These are phyloP conservation scores for Dendrolimus houi DNA, from an alignment of 2,888 invertebrate species.

Conservation along the genomic window DNA sequence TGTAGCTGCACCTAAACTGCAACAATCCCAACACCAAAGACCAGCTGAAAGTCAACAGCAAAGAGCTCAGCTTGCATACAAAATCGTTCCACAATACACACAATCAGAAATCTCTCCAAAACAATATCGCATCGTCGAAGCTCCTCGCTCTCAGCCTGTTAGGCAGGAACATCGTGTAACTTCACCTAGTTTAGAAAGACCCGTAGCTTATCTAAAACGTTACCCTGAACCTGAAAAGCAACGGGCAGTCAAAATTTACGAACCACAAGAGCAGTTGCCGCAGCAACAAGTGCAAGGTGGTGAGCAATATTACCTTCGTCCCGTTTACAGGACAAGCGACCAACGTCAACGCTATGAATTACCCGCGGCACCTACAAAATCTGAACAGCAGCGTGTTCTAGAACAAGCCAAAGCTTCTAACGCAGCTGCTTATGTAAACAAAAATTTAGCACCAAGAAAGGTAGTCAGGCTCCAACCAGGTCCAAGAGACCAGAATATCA, in stretches of 20 bases:
- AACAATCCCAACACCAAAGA: constrained; percentile 32
- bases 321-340: constrained; percentile 52
- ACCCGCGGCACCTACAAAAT: constrained; percentile 26
- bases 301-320: constrained; percentile 58
- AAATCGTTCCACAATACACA: constrained; percentile 51
- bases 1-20: constrained; percentile 62
- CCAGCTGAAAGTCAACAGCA: constrained; percentile 22
- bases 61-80: constrained; percentile 36
- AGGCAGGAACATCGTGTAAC: constrained; percentile 53
- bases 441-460: constrained; percentile 53
- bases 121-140: constrained; percentile 55
- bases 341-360: constrained; percentile 49
- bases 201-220: constrained; percentile 57
- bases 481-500: constrained; percentile 26
- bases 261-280: constrained; percentile 39
- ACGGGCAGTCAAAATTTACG: constrained; percentile 51
- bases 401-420: constrained; percentile 55
- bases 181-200: constrained; percentile 47
- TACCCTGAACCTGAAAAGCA: constrained; percentile 58
- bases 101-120: constrained; percentile 57
- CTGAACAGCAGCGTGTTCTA: constrained; percentile 35
- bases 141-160: constrained; percentile 39
- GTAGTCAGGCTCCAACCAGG: constrained; percentile 32
- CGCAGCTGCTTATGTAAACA: constrained; percentile 61
- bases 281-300: constrained; percentile 45